These are phyloP conservation scores for Erebia palarica DNA, from an alignment of 2,888 invertebrate species.

Conservation along the genomic window DNA sequence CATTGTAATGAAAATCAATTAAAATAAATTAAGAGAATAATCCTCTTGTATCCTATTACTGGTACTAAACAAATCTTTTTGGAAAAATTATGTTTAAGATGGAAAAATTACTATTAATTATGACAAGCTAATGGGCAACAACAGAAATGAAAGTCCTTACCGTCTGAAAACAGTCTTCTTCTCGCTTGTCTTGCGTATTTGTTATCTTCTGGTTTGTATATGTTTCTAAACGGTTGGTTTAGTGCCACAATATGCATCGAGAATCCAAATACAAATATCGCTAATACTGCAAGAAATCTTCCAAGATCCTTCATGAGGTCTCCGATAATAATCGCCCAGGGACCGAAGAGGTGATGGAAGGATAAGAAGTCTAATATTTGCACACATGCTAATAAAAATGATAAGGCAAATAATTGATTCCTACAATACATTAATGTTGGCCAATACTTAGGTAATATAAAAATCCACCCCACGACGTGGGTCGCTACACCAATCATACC, in stretches of 20 bases:
- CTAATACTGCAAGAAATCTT: constrained; percentile 97
- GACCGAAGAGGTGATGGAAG: constrained; percentile 99
- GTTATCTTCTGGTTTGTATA: constrained; percentile 83
- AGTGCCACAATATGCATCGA: constrained; percentile 98
- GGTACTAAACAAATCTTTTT: neutral
- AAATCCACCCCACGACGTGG: constrained; percentile 91
- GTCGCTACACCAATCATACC: constrained; percentile 95
- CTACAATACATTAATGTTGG: constrained; percentile 95
- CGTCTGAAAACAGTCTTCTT: constrained; percentile 87
- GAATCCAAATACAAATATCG: constrained; percentile 99
- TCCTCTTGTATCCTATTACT: neutral
- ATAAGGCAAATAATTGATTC: constrained; percentile 98
- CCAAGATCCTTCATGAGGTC: constrained; percentile 96
- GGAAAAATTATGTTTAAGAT: too few relatives aligned
- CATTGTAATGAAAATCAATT: neutral
- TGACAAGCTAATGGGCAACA: constrained; percentile 19
- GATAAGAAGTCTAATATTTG: constrained; percentile 98
- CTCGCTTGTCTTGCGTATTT: constrained; percentile 80
- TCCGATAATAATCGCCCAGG: constrained; percentile 99
- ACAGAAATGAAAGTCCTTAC: constrained; percentile 75
- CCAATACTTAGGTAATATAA: constrained; percentile 87
- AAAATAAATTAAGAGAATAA: constrained; percentile 1
- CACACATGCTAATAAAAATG: constrained; percentile 97
- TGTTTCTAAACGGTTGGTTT: constrained; percentile 94
- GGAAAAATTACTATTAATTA: neutral